phyloP scores from a whole-genome alignment of 2,797 vertebrate species.

The Nannoperca obscura region DNA sequence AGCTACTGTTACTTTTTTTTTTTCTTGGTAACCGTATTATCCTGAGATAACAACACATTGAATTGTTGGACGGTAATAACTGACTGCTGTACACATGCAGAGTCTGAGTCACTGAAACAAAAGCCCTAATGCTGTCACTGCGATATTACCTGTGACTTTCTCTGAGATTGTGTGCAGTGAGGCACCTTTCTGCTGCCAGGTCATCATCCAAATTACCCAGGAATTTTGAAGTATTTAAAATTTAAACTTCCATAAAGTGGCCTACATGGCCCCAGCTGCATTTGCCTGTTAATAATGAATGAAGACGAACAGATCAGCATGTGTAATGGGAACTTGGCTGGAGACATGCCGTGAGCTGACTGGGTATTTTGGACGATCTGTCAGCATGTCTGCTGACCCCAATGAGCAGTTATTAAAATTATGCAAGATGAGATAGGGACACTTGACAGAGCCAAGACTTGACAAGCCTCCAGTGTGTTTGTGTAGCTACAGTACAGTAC shows the following conservation, averaged over 20 bases:
- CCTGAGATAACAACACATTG: constrained; percentile 27
- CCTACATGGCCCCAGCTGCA: constrained; percentile 79
- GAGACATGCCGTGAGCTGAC: constrained; percentile 66
- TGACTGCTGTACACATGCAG: constrained; percentile 7
- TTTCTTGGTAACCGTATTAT: constrained; percentile 10
- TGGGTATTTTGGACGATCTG: constrained; percentile 69
- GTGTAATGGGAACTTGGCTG: constrained; percentile 80
- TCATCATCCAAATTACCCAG: constrained; percentile 75
- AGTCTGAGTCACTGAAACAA: constrained; percentile 28
- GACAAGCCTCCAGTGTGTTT: constrained; percentile 47
- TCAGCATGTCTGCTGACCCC: constrained; percentile 67
- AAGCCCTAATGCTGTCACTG: constrained; percentile 12
- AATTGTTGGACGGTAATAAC: constrained; percentile 28
- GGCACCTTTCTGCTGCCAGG: constrained; percentile 67
- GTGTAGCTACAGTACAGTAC: not conserved
- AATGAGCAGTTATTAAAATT: constrained; percentile 56
- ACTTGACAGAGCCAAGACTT: constrained; percentile 42
- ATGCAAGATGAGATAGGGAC: constrained; percentile 45
- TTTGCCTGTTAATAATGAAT: constrained; percentile 85
- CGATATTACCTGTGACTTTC: constrained; percentile 40
- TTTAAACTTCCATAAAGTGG: constrained; percentile 86
- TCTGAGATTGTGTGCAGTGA: constrained; percentile 45
- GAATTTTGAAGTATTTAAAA: constrained; percentile 85
- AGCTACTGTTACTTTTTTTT: not conserved
- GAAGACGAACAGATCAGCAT: constrained; percentile 82